These are phyloP conservation scores for Stenchaetothrips biformis DNA, from an alignment of 2,888 invertebrate genomes.

Conservation along the genomic window DNA sequence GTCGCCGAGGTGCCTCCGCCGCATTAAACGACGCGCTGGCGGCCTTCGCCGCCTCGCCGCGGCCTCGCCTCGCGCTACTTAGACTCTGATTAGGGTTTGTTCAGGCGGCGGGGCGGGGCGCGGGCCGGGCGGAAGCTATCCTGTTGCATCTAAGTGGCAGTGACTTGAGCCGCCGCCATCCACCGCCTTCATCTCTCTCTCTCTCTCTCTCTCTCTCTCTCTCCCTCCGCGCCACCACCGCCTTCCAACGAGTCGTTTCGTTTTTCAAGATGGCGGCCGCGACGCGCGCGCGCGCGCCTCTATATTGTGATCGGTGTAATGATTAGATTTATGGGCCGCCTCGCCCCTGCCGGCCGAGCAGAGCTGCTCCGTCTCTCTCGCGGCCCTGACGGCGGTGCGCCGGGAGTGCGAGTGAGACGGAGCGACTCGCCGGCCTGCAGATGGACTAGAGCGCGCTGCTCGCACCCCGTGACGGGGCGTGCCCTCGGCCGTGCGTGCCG, in stretches of 20 bases:
- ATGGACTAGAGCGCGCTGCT: not conserved
- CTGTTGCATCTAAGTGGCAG: slow-evolving; percentile 31
- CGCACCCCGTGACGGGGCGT: no score
- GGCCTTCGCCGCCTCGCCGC: no score
- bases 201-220: slow-evolving; percentile 34
- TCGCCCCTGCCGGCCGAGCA: no score
- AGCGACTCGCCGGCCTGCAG: not conserved
- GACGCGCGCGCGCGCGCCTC: not conserved
- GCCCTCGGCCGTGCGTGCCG: no score
- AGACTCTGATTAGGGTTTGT: slow-evolving; percentile 24
- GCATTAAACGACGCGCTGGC: no score
- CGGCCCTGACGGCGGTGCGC: not conserved
- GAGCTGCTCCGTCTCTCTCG: no score
- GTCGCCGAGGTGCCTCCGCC: no score
- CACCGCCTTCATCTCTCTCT: slow-evolving; percentile 31
- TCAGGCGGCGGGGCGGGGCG: slow-evolving; percentile 15
- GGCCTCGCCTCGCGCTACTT: slow-evolving; percentile 6
- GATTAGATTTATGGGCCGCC: slow-evolving; percentile 8
- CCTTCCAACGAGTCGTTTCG: not conserved
- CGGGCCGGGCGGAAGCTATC: slow-evolving; percentile 17
- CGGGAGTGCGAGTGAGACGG: not conserved
- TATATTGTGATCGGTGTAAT: slow-evolving; percentile 13
- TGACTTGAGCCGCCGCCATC: slow-evolving; percentile 30
- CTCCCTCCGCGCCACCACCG: slow-evolving; percentile 36
- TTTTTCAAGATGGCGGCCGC: slow-evolving; percentile 9